phyloP scores from a whole-genome alignment of 2,113 vertebrate genomes.

The Aptenodytes forsteri region DNA sequence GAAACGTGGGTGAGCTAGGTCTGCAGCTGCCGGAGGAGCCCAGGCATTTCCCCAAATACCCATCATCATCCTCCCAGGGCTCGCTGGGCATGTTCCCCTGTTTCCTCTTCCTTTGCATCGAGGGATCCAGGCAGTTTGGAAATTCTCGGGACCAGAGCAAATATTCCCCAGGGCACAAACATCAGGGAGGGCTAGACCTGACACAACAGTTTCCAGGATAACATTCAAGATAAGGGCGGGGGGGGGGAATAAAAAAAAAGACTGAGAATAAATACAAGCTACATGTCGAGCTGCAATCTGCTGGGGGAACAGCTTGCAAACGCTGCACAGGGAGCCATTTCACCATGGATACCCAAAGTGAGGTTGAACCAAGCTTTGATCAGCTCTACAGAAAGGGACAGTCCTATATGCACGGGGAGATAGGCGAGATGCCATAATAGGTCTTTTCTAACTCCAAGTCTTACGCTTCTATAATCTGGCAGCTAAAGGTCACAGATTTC shows the following conservation, averaged over 20 bases:
- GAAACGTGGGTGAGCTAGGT: background rate
- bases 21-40: background rate
- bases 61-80: background rate
- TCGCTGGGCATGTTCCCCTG: fast-evolving
- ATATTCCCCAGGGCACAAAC: background rate
- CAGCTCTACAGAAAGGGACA: background rate
- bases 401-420: background rate
- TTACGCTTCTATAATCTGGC: slow-evolving; percentile 29
- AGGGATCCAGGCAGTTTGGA: background rate
- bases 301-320: background rate
- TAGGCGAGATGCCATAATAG: slow-evolving; percentile 1
- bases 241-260: background rate
- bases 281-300: background rate
- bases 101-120: background rate
- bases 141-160: background rate
- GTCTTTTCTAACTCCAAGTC: slow-evolving; percentile 24
- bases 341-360: slow-evolving; percentile 20
- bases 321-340: background rate
- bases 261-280: background rate
- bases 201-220: background rate
- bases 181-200: background rate
- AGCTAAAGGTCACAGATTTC: slow-evolving; percentile 65
- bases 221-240: background rate
- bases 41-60: background rate
- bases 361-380: slow-evolving; percentile 21